phyloP scores from a whole-genome alignment of 92 coral and sea anemone species.

The Epizoanthus illoricatus region DNA sequence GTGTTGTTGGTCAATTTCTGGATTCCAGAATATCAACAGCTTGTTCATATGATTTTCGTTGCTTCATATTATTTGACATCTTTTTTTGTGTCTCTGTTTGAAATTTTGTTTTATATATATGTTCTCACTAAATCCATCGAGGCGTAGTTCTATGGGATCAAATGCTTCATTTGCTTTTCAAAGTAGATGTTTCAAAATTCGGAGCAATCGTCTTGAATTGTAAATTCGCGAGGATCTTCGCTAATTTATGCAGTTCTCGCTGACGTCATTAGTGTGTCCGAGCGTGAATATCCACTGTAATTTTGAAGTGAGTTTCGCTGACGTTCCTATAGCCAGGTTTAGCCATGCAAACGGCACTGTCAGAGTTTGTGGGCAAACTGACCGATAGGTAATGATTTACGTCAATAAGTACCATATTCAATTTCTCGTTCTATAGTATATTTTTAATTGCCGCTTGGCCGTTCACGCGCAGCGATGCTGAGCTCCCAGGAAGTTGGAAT shows the following conservation, averaged over 20 bases:
- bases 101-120: not conserved
- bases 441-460: not conserved
- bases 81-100: not conserved
- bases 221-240: not conserved
- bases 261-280: not conserved
- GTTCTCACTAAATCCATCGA: too few relatives aligned
- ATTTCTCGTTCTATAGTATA: not conserved
- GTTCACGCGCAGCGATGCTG: not conserved
- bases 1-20: not conserved
- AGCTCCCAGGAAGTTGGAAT: not conserved
- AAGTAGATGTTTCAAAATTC: not conserved
- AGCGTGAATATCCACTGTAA: too few relatives aligned
- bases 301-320: not conserved
- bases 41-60: not conserved
- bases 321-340: not conserved
- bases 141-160: not conserved
- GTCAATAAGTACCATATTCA: not conserved
- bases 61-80: not conserved
- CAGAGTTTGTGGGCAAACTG: slow-evolving; percentile 9
- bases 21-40: not conserved
- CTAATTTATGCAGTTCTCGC: not conserved
- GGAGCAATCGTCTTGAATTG: not conserved
- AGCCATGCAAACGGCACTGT: slow-evolving; percentile 18
- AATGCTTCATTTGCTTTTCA: not conserved
- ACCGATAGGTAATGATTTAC: slow-evolving; percentile 21